Evolutionary conservation across 2,113 vertebrate species (phyloP).

Genomic region (Ailurus styani): DNA sequence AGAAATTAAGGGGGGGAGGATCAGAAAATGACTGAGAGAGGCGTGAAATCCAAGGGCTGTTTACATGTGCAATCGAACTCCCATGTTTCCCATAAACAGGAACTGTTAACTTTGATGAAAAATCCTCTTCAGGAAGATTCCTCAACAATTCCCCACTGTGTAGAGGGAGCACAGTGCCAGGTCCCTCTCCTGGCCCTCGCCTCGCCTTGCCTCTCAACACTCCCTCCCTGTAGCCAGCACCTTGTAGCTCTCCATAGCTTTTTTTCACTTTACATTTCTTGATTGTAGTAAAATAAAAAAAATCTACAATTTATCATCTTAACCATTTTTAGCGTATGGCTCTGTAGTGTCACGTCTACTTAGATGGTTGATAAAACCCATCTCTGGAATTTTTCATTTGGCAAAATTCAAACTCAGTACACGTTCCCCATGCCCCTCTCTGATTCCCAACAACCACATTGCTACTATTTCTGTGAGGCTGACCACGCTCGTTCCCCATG

Average conservation of each 20-base stretch:
- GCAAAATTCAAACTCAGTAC: neutral
- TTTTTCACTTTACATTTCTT: neutral
- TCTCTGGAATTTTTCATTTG: neutral
- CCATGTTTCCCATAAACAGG: neutral
- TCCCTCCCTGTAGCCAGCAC: neutral
- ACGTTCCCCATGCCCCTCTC: no score
- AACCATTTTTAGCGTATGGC: no score
- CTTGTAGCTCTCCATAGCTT: neutral
- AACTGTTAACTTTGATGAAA: neutral
- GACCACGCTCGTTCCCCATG: fast-evolving
- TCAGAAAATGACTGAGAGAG: neutral
- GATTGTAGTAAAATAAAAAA: neutral
- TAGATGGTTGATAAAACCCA: neutral
- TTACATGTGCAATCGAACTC: neutral
- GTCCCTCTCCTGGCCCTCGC: neutral
- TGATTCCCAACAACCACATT: neutral
- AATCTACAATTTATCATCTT: neutral
- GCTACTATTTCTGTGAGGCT: neutral
- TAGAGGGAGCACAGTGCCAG: neutral
- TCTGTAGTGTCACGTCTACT: no score
- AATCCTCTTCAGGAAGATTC: neutral
- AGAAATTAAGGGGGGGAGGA: neutral
- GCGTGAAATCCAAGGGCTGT: neutral
- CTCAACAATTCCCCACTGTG: neutral
- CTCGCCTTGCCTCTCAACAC: no score